Percentiles rank a stretch among this genome's conserved stretches.
phyloP scores from a whole-genome alignment of 2,888 invertebrate species.

The Polydrusus tereticollis region DNA sequence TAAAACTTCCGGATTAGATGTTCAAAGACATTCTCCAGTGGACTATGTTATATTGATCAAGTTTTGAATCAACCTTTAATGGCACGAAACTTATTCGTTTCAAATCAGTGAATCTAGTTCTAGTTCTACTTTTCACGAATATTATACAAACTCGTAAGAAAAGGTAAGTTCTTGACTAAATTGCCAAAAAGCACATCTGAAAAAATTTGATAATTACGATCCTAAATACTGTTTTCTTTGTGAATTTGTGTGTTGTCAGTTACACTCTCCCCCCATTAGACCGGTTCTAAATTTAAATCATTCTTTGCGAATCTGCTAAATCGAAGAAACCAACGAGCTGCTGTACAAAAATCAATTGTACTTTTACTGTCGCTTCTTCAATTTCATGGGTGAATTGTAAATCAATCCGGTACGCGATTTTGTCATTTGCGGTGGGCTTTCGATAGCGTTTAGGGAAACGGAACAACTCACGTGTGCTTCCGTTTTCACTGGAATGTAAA shows the following conservation, averaged over 20 bases:
- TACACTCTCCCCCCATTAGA: too few species aligned
- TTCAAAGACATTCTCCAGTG: background rate
- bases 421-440: conserved; percentile 12
- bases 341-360: conserved; percentile 1
- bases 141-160: too few species aligned
- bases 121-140: too few species aligned
- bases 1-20: background rate
- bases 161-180: too few species aligned
- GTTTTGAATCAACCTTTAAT: background rate
- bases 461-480: conserved; percentile 30
- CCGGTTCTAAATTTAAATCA: background rate
- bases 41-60: background rate
- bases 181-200: too few species aligned
- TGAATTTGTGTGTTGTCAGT: too few species aligned
- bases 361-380: conserved; percentile 15
- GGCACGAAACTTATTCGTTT: background rate
- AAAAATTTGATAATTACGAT: too few species aligned
- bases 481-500: conserved; percentile 14
- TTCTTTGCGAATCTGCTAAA: background rate
- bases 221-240: too few species aligned
- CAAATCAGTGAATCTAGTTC: background rate
- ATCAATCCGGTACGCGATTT: conserved; percentile 10
- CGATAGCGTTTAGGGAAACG: conserved; percentile 20
- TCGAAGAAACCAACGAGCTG: background rate
- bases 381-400: conserved; percentile 21